Conservation (phyloP, 2,113 vertebrate species). For the Hemibagrus wyckioides region DNA sequence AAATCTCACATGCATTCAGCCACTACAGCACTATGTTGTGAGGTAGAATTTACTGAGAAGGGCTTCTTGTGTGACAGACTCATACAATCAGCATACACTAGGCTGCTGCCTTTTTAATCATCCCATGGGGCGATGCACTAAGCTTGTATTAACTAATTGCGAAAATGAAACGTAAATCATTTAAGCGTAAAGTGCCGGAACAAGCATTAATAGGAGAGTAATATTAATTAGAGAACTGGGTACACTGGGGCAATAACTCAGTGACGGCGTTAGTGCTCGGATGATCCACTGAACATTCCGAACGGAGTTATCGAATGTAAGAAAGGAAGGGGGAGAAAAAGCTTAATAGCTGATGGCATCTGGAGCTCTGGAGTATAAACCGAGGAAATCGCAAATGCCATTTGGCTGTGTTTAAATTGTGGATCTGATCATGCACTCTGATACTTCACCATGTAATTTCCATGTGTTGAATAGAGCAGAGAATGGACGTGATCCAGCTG, state of each 20-base stretch:
- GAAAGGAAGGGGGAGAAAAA: not conserved
- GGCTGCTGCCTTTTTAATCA: constrained; percentile 29
- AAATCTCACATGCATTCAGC: not conserved
- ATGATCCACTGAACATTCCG: not conserved
- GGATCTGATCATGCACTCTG: not conserved
- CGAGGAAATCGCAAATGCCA: not conserved
- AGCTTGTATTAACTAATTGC: constrained; percentile 40
- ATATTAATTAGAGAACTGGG: constrained; percentile 41
- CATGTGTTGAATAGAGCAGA: not conserved
- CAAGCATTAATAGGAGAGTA: constrained; percentile 18
- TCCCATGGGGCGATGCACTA: constrained; percentile 28
- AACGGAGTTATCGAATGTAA: not conserved
- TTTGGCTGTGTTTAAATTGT: not conserved
- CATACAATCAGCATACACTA: constrained; percentile 23
- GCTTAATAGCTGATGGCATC: not conserved
- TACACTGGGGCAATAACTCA: not conserved
- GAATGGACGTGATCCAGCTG: constrained; percentile 29
- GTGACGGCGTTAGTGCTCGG: not conserved
- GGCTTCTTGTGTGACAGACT: not conserved
- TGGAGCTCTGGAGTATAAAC: not conserved
- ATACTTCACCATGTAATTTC: not conserved
- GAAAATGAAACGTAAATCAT: not conserved
- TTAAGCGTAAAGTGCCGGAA: not conserved
- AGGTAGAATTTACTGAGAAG: not conserved
- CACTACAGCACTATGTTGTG: not conserved